A percentile compares a stretch with the other conserved stretches of the same genome.
Evolutionary conservation across 1,140 invertebrate species (phyloP).

Genomic region (Thaumetopoea pityocampa): DNA sequence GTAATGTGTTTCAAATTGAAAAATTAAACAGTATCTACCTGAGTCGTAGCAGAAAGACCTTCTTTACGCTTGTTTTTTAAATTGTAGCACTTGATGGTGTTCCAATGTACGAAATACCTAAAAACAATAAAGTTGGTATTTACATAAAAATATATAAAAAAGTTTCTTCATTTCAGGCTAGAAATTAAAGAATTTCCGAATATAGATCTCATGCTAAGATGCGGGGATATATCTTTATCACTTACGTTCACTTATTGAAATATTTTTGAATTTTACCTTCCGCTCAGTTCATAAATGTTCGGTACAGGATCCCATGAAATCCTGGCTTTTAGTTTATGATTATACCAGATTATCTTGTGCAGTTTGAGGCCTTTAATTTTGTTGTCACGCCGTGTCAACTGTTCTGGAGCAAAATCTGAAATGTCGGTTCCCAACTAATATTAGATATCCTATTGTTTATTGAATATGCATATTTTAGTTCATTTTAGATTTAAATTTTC

Average conservation of each 20-base stretch:
- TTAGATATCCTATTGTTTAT: neutral
- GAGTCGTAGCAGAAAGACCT: slow-evolving; percentile 48
- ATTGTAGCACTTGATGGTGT: slow-evolving; percentile 50
- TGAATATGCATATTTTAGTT: neutral
- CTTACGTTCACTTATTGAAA: too few relatives aligned
- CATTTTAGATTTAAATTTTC: too few relatives aligned
- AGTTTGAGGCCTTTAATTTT: slow-evolving; percentile 68
- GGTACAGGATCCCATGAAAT: slow-evolving; percentile 65
- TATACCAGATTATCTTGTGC: slow-evolving; percentile 73
- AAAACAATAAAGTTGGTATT: slow-evolving; percentile 19
- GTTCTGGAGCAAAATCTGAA: slow-evolving; percentile 39
- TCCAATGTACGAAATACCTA: slow-evolving; percentile 70
- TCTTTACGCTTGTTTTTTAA: slow-evolving; percentile 48
- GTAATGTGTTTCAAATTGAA: too few relatives aligned
- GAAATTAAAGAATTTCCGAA: too few relatives aligned
- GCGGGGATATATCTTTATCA: too few relatives aligned
- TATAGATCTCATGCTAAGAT: too few relatives aligned
- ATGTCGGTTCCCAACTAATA: slow-evolving; percentile 18
- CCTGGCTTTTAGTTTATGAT: slow-evolving; percentile 68
- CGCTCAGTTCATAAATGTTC: slow-evolving; percentile 30
- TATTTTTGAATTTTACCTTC: slow-evolving; percentile 35
- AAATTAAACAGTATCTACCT: slow-evolving; percentile 34
- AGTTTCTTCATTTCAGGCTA: too few relatives aligned
- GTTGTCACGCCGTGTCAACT: slow-evolving; percentile 40
- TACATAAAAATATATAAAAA: slow-evolving; percentile 3